Evolutionary conservation across 2,888 invertebrate species (phyloP), one percentile per base, ranked within the genome.

Genomic region (Ormyrus nitidulus): DNA sequence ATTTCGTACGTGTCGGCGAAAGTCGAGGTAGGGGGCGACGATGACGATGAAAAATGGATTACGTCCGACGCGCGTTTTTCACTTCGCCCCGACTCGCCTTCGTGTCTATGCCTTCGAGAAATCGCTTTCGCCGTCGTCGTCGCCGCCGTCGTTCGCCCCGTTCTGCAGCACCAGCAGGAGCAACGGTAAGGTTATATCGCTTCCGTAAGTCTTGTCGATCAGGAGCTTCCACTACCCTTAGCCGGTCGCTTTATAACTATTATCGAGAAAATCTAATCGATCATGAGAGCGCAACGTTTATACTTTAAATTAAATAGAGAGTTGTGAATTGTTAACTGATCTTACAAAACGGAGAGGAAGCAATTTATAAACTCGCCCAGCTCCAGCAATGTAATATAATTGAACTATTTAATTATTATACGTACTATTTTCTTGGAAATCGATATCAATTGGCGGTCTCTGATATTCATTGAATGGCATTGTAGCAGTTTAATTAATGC

Each of bases 31-130:
- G 46, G 7, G 13, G 13, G 69, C 10, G 9, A 69, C n/a, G 19
- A 49, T 48, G 59, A n/a, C 80, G 68, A 77, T 81, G 81, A 77
- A 81, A 84, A 83, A 84, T 82, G 85, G 84, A 86, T 87, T 85
- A 86, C 84, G 84, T 84, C 82, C 48, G 54, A 61, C 71, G 51
- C 51, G 76, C 65, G 65, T 65, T 72, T 77, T 80, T 80, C 77
- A 77, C 77, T 73, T 72, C 72, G 19, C 44, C n/a, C 10, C 69
- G 46, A 3, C 65, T 49, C n/a, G 48, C 10, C 9, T 53, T 19
- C 49, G 53, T 58, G 65, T 49, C 65, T 64, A 64, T 64, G 58
- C 49, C 61, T 73, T 65, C 34, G 76, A 80, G 68, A 72, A 80
- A 72, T 80, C 76, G 68, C 49, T 62, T 72, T 56, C 49, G 72